These are phyloP conservation scores for Aythya baeri DNA, from an alignment of 2,113 vertebrate species.

Conservation along the genomic window DNA sequence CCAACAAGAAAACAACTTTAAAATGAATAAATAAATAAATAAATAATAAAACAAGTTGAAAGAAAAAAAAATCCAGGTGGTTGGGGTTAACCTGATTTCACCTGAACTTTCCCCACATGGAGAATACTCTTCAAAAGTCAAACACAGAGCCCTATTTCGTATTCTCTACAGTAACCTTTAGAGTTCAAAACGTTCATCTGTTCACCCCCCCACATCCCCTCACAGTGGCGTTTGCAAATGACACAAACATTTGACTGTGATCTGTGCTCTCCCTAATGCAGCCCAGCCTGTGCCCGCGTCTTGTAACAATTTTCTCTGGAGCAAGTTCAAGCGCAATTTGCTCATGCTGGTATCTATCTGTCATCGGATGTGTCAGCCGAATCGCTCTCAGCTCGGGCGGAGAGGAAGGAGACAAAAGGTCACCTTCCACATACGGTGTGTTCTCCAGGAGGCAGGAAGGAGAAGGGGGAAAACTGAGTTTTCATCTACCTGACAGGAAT, in stretches of 20 bases:
- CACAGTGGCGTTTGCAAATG: background rate
- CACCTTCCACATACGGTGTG: background rate
- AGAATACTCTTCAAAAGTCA: background rate
- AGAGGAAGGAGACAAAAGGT: constrained; percentile 23
- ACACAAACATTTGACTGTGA: constrained; percentile 13
- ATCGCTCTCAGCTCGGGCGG: background rate
- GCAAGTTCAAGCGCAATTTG: constrained; percentile 36
- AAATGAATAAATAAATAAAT: background rate
- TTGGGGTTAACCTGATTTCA: background rate
- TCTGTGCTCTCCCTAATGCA: background rate
- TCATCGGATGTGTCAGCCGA: constrained; percentile 10
- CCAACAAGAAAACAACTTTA: background rate
- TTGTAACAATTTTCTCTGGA: constrained; percentile 25
- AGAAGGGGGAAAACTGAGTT: background rate
- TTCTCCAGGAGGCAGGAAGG: background rate
- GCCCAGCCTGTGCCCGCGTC: background rate
- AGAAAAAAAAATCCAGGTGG: background rate
- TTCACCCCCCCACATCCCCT: background rate
- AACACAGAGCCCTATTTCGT: background rate
- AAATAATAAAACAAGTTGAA: background rate
- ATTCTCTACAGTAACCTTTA: constrained; percentile 8
- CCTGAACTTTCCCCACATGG: background rate
- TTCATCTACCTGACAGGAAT: background rate
- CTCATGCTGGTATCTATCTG: constrained; percentile 29
- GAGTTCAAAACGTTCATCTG: constrained; percentile 9